These are phyloP conservation scores for Apamea epomidion DNA, from an alignment of 2,888 invertebrate species.

Conservation along the genomic window DNA sequence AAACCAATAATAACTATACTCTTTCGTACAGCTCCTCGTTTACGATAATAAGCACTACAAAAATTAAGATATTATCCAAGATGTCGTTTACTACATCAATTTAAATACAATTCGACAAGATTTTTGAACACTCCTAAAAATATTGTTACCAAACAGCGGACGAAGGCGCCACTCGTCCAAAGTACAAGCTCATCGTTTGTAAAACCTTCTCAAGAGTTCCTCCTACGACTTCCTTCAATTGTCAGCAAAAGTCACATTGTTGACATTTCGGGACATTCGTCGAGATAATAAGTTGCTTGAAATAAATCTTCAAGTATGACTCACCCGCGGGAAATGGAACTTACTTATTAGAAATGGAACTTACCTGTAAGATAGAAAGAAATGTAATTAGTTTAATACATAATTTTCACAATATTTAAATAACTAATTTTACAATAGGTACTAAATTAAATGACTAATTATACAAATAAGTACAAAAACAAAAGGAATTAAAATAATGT, in stretches of 20 bases:
- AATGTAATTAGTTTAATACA: not conserved
- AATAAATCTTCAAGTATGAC: constrained; percentile 36
- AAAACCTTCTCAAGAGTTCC: constrained; percentile 54
- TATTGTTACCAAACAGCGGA: constrained; percentile 16
- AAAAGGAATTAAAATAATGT: not conserved
- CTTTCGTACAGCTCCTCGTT: no score
- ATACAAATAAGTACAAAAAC: not conserved
- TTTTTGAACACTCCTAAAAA: constrained; percentile 18
- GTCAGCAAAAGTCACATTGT: constrained; percentile 33
- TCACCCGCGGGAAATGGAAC: constrained; percentile 27
- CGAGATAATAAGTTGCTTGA: not conserved
- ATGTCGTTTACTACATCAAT: not conserved
- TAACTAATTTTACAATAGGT: not conserved
- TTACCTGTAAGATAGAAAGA: constrained; percentile 49
- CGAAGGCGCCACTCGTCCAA: constrained; percentile 3
- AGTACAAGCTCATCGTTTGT: constrained; percentile 50
- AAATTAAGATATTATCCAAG: not conserved
- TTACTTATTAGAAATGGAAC: constrained; percentile 48
- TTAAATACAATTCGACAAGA: constrained; percentile 20
- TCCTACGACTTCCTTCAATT: constrained; percentile 19
- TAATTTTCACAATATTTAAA: not conserved
- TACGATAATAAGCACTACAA: not conserved
- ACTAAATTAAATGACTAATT: not conserved
- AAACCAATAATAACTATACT: no score
- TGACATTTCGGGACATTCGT: constrained; percentile 15